Conservation (phyloP, 2,797 vertebrate species). For the Babyrousa celebensis region DNA sequence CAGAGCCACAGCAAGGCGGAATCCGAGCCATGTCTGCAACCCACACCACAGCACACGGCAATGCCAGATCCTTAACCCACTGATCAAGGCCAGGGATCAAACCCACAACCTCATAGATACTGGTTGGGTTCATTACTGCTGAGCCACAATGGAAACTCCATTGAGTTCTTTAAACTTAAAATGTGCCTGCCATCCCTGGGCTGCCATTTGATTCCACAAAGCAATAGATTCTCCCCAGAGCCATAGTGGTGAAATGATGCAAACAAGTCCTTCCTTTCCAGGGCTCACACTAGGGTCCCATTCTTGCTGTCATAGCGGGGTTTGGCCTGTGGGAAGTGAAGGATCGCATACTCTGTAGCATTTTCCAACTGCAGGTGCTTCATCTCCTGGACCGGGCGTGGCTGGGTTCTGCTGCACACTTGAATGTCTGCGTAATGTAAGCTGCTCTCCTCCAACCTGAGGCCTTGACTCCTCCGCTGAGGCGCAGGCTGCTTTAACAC, state of each 20-base stretch:
- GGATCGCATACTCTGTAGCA: constrained; percentile 91
- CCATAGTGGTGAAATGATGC: not conserved
- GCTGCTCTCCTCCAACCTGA: constrained; percentile 80
- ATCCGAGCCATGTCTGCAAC: no score
- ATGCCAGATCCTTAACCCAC: no score
- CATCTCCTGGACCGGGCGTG: constrained; percentile 77
- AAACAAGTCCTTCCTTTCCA: not conserved
- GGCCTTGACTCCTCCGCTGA: constrained; percentile 55
- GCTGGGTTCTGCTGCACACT: constrained; percentile 81
- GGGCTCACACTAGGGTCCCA: constrained; percentile 90
- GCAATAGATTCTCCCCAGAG: not conserved
- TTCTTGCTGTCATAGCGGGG: constrained; percentile 90
- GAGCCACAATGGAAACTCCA: no score
- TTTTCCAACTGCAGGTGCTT: constrained; percentile 85
- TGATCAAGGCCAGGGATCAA: no score
- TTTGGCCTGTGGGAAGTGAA: constrained; percentile 88
- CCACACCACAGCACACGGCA: no score
- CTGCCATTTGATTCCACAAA: not conserved
- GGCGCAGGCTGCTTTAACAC: constrained; percentile 77
- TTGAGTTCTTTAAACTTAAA: constrained; percentile 46
- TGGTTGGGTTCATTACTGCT: no score
- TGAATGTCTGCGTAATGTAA: constrained; percentile 93
- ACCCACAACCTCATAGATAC: no score
- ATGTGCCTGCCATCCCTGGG: not conserved
- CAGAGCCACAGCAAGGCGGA: no score